Evolutionary conservation across 1,140 invertebrate species (phyloP).

Genomic region (Brachionus plicatilis): DNA sequence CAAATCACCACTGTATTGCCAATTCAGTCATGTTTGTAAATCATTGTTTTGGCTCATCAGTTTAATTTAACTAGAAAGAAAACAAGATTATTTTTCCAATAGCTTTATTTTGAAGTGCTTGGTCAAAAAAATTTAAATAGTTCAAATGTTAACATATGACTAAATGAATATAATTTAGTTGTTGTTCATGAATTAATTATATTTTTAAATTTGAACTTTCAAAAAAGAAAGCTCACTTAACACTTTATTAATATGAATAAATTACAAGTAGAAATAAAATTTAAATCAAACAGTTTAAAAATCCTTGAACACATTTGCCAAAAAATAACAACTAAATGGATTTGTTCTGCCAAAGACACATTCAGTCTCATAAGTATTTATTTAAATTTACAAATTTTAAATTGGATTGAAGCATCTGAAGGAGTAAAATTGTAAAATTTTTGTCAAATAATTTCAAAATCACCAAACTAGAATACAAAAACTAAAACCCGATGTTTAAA

Average conservation of each 20-base stretch:
- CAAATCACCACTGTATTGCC: no score
- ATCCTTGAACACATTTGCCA: not conserved
- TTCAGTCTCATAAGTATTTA: not conserved
- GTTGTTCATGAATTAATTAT: no score
- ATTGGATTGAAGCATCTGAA: not conserved
- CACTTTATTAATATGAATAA: not conserved
- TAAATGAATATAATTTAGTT: no score
- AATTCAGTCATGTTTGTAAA: no score
- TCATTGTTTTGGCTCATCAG: not conserved
- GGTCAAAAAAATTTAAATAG: no score
- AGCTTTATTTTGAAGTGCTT: not conserved
- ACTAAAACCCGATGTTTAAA: not conserved
- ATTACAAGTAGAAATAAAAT: not conserved
- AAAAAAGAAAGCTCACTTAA: not conserved
- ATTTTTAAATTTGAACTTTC: not conserved
- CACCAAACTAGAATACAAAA: not conserved
- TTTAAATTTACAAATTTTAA: not conserved
- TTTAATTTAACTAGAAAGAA: not conserved
- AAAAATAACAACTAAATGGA: not conserved
- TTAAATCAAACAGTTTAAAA: not conserved
- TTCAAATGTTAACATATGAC: no score
- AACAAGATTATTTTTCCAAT: not conserved
- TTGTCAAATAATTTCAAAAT: not conserved
- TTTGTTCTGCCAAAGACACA: not conserved
- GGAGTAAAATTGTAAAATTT: not conserved